phyloP scores from a whole-genome alignment of 1,140 invertebrate genomes.

The Papilio helenus region DNA sequence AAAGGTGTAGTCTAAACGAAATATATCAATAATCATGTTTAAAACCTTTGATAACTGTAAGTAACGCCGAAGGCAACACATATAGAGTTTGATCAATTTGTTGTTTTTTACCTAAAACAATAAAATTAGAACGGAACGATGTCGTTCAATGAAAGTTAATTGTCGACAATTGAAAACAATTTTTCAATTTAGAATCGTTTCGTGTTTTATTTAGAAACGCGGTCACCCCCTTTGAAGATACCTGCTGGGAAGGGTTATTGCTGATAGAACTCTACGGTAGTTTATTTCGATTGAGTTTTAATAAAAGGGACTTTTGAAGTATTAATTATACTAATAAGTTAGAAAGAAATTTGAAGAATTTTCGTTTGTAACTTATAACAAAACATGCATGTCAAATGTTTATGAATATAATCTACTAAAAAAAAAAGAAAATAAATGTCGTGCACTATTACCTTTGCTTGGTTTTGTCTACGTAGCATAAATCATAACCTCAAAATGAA shows the following conservation, averaged over 20 bases:
- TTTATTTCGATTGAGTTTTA: background rate
- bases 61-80: background rate
- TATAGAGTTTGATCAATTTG: constrained; percentile 24
- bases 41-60: background rate
- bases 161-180: constrained; percentile 68
- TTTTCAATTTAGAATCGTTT: constrained; percentile 58
- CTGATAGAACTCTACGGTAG: background rate
- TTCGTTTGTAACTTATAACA: background rate
- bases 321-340: background rate
- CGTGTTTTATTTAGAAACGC: constrained; percentile 47
- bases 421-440: no score
- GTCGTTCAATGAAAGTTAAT: constrained; percentile 56
- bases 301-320: background rate
- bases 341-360: background rate
- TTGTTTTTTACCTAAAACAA: constrained; percentile 41
- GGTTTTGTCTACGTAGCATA: no score
- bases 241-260: constrained; percentile 7
- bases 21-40: no score
- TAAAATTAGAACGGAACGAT: constrained; percentile 42
- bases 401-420: no score
- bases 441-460: no score
- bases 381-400: no score
- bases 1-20: no score
- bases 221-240: constrained; percentile 39
- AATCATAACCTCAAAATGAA: no score